Base-by-base conservation (phyloP, 2,888 invertebrate species). In the Tinea pellionella region DNA sequence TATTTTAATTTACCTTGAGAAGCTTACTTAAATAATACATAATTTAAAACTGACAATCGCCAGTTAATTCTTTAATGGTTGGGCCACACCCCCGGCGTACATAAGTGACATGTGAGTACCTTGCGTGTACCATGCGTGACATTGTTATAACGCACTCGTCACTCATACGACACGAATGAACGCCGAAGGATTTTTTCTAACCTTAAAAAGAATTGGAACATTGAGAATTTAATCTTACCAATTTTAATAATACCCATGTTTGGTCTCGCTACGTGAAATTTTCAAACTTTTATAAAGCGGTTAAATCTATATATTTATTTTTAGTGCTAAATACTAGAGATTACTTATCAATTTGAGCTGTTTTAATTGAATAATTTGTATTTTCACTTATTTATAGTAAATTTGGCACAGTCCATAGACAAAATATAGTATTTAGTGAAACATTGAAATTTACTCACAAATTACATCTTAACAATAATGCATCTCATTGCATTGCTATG, bases 1-100 rank as follows among this genome's bases (percentile, higher is more conserved):
- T 62, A 30, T 59, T 53, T 43, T 55, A 55, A 19, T 55, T 19
- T 12, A 55, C 55, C 55, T 24, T 24, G n/a, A 19, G 13, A 19
- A 24, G 24, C 24, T 24, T 24, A 24, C 6, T 24, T 24, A 24
- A 24, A 3, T 24, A 3, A 24, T 24, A 2, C 2, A 24, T 24
- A n/a, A n/a, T n/a, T n/a, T n/a, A n/a, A n/a, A n/a, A n/a, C n/a
- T n/a, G n/a, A n/a, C n/a, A n/a, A n/a, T n/a, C n/a, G n/a, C n/a
- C n/a, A n/a, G n/a, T n/a, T n/a, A n/a, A n/a, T n/a, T n/a, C n/a
- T n/a, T n/a, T n/a, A n/a, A n/a, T n/a, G n/a, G n/a, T n/a, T n/a
- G n/a, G n/a, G n/a, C n/a, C n/a, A n/a, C n/a, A n/a, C n/a, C n/a
- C n/a, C n/a, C n/a, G n/a, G n/a, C n/a, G n/a, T n/a, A n/a, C n/a